These are phyloP conservation scores for Clarias platycephalus DNA, from an alignment of 2,797 vertebrate species.

Conservation along the genomic window DNA sequence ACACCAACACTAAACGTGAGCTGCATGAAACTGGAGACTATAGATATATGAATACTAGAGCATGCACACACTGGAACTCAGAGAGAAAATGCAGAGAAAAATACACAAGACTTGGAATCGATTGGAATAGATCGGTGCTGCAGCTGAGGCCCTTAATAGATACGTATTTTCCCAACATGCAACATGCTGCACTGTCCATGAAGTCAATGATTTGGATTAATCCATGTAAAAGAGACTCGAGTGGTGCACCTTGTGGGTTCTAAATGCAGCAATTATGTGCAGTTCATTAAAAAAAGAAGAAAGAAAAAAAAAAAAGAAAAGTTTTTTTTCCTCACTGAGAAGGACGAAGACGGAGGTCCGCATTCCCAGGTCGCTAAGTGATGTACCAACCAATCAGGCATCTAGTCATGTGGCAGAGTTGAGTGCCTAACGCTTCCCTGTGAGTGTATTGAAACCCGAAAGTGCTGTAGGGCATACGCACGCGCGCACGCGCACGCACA, in stretches of 20 bases:
- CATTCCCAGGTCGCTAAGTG: slow-evolving; percentile 14
- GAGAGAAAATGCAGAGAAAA: neutral
- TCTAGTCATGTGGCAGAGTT: slow-evolving; percentile 13
- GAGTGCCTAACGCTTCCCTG: slow-evolving; percentile 18
- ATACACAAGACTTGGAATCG: neutral
- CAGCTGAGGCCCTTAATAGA: neutral
- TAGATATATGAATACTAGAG: slow-evolving; percentile 3
- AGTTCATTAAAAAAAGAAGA: neutral
- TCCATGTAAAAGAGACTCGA: slow-evolving; percentile 17
- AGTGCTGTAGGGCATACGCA: slow-evolving; percentile 22
- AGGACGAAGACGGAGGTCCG: neutral
- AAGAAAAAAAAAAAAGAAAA: neutral
- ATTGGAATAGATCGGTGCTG: neutral
- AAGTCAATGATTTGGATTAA: slow-evolving; percentile 22
- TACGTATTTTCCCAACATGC: slow-evolving; percentile 15
- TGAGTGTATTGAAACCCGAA: slow-evolving; percentile 26
- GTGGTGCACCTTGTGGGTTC: neutral
- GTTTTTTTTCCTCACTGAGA: neutral
- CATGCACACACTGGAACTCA: neutral
- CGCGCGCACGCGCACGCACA: slow-evolving; percentile 5
- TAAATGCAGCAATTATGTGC: slow-evolving; percentile 6
- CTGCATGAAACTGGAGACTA: slow-evolving; percentile 29
- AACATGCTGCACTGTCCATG: slow-evolving; percentile 13
- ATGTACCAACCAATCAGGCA: slow-evolving; percentile 36
- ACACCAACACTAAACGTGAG: slow-evolving; percentile 33